Conservation (phyloP, 2,888 invertebrate genomes). For the Campoplex nolae region DNA sequence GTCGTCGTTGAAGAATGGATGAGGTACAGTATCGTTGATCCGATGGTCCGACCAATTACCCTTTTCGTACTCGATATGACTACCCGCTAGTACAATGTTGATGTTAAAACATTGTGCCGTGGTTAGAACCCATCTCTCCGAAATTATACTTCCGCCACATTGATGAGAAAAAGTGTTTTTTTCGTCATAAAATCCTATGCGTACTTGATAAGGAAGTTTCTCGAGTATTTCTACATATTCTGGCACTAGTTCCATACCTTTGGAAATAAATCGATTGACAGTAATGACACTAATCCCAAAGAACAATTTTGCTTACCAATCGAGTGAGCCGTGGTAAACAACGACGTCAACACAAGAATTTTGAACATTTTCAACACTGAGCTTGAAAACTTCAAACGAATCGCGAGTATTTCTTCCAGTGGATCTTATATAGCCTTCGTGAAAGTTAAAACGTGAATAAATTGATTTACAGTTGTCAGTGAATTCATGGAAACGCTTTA, state of each 20-base stretch:
- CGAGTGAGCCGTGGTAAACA: not conserved
- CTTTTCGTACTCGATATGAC: slow-evolving; percentile 23
- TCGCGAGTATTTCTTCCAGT: not conserved
- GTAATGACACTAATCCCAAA: not conserved
- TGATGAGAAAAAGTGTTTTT: not conserved
- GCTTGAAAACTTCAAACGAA: not conserved
- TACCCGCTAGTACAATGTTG: slow-evolving; percentile 13
- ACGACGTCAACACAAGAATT: not conserved
- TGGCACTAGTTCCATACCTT: slow-evolving; percentile 3
- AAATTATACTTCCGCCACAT: slow-evolving; percentile 38
- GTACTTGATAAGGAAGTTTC: slow-evolving; percentile 18
- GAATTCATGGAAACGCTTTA: not conserved
- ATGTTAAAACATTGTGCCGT: slow-evolving; percentile 21
- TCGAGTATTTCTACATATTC: slow-evolving; percentile 15
- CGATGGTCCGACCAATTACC: slow-evolving; percentile 5
- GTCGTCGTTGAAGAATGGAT: not conserved
- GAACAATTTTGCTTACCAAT: not conserved
- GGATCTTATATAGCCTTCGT: not conserved
- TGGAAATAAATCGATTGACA: not conserved
- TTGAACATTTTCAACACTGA: slow-evolving; percentile 15
- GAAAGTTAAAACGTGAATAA: not conserved
- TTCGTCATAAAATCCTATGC: slow-evolving; percentile 6
- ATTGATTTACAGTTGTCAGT: not conserved
- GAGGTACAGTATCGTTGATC: not conserved
- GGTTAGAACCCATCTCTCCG: slow-evolving; percentile 32